Conservation (phyloP, 2,888 invertebrate genomes). For the Mythimna pallens region DNA sequence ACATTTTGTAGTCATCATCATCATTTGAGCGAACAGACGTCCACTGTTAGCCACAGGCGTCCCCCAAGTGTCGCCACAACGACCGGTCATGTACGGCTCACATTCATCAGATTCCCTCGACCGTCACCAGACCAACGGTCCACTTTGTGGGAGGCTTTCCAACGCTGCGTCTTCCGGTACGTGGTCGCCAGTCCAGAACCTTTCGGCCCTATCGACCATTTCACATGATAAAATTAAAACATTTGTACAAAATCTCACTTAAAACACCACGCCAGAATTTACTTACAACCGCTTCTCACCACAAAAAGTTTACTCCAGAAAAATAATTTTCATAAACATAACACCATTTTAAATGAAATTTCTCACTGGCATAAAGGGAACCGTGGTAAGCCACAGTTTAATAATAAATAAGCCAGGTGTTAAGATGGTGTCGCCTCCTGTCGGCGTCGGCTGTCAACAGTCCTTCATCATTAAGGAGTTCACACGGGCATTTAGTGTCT, state of each 20-base stretch:
- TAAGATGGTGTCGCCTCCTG: constrained; percentile 40
- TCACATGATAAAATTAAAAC: neutral
- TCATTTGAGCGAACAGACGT: no score
- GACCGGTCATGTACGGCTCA: no score
- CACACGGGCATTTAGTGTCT: constrained; percentile 15
- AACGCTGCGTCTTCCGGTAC: no score
- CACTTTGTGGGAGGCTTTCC: no score
- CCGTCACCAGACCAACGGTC: no score
- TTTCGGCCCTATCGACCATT: no score
- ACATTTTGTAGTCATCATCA: no score
- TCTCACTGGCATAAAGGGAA: constrained; percentile 44
- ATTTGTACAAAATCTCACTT: neutral
- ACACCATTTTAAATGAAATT: constrained; percentile 50
- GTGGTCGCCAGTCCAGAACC: no score
- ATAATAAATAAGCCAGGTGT: constrained; percentile 60
- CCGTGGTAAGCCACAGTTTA: constrained; percentile 55
- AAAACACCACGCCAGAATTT: neutral
- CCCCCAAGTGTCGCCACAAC: no score
- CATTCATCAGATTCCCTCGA: no score
- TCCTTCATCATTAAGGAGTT: constrained; percentile 32
- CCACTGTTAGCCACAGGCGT: no score
- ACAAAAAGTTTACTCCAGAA: constrained; percentile 16
- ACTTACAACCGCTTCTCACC: constrained; percentile 3
- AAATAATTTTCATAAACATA: constrained; percentile 30
- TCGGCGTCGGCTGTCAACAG: constrained; percentile 25